These are phyloP conservation scores for Euphydryas editha DNA, from an alignment of 2,888 invertebrate species.

Conservation along the genomic window DNA sequence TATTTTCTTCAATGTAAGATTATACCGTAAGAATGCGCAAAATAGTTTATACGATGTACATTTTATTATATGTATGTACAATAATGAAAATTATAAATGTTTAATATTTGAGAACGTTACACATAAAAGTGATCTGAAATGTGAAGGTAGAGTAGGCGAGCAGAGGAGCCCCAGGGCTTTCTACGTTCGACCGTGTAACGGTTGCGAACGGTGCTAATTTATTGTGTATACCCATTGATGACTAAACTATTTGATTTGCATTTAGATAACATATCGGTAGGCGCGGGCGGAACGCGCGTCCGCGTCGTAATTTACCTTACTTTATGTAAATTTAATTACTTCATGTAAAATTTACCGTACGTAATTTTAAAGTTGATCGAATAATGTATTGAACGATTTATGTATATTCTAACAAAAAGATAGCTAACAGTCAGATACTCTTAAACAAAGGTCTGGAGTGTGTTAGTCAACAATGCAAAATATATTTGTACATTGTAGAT, in stretches of 20 bases:
- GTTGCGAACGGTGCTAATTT: constrained; percentile 72
- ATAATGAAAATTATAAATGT: neutral
- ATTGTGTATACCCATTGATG: constrained; percentile 70
- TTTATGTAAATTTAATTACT: constrained; percentile 69
- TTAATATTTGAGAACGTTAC: neutral
- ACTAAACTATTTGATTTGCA: constrained; percentile 81
- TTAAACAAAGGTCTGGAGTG: neutral
- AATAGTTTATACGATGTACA: too few relatives aligned
- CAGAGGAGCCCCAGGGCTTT: neutral
- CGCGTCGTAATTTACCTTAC: constrained; percentile 67
- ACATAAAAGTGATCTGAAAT: neutral
- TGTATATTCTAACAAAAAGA: neutral
- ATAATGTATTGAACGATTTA: constrained; percentile 53
- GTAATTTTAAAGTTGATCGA: constrained; percentile 48
- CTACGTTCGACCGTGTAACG: constrained; percentile 57
- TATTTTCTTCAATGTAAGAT: too few relatives aligned
- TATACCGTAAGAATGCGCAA: too few relatives aligned
- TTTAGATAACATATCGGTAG: constrained; percentile 72
- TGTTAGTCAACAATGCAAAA: neutral
- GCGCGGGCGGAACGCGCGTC: constrained; percentile 49
- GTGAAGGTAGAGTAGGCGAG: constrained; percentile 1
- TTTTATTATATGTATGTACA: too few relatives aligned
- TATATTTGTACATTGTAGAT: constrained; percentile 13
- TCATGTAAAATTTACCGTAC: constrained; percentile 53
- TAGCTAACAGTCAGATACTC: neutral